Base-by-base conservation (phyloP, 2,113 vertebrate species). In the Hippoglossus stenolepis region DNA sequence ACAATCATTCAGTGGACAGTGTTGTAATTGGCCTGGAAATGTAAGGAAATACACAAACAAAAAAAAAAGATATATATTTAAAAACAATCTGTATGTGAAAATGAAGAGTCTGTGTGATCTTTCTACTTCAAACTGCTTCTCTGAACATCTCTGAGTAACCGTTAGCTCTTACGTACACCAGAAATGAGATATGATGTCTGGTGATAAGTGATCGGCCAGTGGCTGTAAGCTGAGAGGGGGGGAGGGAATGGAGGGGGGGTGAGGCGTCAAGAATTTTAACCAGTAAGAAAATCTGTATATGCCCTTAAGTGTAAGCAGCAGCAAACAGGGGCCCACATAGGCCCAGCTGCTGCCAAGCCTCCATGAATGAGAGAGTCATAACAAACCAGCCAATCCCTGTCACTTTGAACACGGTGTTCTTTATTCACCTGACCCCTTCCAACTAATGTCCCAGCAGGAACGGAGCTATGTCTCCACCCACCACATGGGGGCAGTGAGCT, bases 401-500 rank as follows among this genome's bases (percentile, higher is more conserved):
- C 51, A 54, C 51, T 38, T 18, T 64, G 10, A 47, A 40, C 12
- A 38, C 13, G 5, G 18, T 23, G 15, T 20, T 12, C 45, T 67
- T 43, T 2, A 11, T 10, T 47, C 35, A 17, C 57, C 57, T 58
- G 13, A 26, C 11, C 2, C 47, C 62, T 40, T 9, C 2, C 51
- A 8, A 15, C 20, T 49, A 15, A 18, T 49, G 20, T 58, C 47
- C 31, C 47, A 23, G 35, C 58, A 60, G 14, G 21, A 28, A 0
- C n/a, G 5, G 15, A 65, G 85, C 43, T 77, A 49, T 86, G 73
- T 74, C 49, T 53, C 58, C 73, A 24, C 70, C 74, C 75, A 80
- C 93, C 94, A 92, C 93, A 82, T 90, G 94, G 84, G 82, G 94
- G 93, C 94, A 80, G 85, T 89, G 84, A 61, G 47, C 65, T 81